Evolutionary conservation across 2,888 invertebrate species (phyloP).

Genomic region (Idaea straminata): DNA sequence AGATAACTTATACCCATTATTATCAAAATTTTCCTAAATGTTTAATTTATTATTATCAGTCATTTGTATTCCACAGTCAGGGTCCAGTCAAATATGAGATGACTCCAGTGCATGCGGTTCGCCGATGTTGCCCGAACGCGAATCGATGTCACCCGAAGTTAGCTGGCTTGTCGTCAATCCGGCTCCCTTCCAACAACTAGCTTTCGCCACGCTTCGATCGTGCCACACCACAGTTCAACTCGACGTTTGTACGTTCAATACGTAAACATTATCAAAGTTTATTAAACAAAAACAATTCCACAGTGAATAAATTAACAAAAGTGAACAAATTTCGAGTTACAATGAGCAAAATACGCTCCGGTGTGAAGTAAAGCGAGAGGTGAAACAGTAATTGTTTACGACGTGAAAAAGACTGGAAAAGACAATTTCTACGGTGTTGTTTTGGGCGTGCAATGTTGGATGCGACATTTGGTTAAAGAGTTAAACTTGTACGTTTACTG

Average conservation of each 20-base stretch:
- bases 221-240: slow-evolving; percentile 45
- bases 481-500: slow-evolving; percentile 60
- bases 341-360: slow-evolving; percentile 73
- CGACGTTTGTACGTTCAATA: slow-evolving; percentile 43
- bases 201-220: slow-evolving; percentile 56
- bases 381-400: slow-evolving; percentile 23
- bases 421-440: slow-evolving; percentile 57
- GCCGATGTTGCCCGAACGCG: slow-evolving; percentile 57
- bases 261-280: slow-evolving; percentile 40
- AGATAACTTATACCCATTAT: background rate
- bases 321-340: slow-evolving; percentile 39
- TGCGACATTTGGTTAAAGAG: slow-evolving; percentile 65
- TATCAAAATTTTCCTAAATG: background rate
- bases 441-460: slow-evolving; percentile 71
- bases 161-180: slow-evolving; percentile 36
- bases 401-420: slow-evolving; percentile 45
- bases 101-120: slow-evolving; percentile 24
- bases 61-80: background rate
- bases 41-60: background rate
- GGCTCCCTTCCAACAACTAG: slow-evolving; percentile 52
- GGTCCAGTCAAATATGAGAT: slow-evolving; percentile 8
- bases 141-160: slow-evolving; percentile 73
- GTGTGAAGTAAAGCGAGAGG: slow-evolving; percentile 63
- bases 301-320: slow-evolving; percentile 26
- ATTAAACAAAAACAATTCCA: slow-evolving; percentile 28